phyloP scores from a whole-genome alignment of 2,113 vertebrate species.

The Martes martes region DNA sequence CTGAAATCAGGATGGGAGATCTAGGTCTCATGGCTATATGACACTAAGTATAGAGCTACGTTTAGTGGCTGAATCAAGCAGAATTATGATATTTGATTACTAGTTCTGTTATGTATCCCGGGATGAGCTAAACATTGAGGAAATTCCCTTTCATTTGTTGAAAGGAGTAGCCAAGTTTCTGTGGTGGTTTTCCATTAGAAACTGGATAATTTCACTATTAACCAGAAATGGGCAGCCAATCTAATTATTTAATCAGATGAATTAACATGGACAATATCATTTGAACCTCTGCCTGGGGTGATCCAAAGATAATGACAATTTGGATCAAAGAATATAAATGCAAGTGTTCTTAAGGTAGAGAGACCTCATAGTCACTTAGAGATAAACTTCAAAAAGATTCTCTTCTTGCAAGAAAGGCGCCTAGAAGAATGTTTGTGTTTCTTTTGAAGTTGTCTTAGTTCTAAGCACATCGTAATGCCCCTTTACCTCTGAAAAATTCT shows the following conservation, averaged over 20 bases:
- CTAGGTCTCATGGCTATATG: slow-evolving; percentile 60
- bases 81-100: slow-evolving; percentile 26
- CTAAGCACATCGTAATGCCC: neutral
- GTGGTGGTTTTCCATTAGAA: neutral
- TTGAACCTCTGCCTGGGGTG: neutral
- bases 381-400: neutral
- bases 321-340: neutral
- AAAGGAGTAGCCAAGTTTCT: neutral
- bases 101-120: neutral
- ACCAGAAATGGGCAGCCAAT: neutral
- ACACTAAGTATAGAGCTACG: slow-evolving; percentile 49
- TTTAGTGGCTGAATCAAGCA: slow-evolving; percentile 46
- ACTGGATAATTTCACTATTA: neutral
- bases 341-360: neutral
- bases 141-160: neutral
- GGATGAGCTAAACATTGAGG: neutral
- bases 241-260: neutral
- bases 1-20: slow-evolving; percentile 64
- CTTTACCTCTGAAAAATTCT: neutral
- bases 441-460: neutral
- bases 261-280: neutral
- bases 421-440: neutral
- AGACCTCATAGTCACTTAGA: neutral
- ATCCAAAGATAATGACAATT: neutral
- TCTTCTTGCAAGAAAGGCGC: neutral